Conservation (phyloP, 2,113 vertebrate species). For the Cygnus atratus region DNA sequence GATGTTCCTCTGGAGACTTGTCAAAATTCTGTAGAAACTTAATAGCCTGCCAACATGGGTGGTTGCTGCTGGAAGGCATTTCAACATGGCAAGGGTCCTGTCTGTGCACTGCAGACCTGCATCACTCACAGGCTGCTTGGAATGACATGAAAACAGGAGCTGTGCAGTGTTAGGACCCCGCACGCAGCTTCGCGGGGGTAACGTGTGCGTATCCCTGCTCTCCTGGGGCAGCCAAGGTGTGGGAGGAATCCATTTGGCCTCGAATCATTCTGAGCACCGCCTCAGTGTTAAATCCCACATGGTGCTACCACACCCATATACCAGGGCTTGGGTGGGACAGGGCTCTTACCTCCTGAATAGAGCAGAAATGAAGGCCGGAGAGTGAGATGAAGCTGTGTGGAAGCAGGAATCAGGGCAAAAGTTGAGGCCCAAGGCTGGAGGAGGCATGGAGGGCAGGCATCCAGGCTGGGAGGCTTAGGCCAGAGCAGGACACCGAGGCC, state of each 20-base stretch:
- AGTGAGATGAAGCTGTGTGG: neutral
- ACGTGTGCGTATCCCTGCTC: neutral
- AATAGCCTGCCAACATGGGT: conserved; percentile 66
- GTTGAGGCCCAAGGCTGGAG: neutral
- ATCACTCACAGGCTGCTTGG: conserved; percentile 37
- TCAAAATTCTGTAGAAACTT: conserved; percentile 61
- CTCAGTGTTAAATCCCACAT: conserved; percentile 17
- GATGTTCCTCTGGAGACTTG: conserved; percentile 59
- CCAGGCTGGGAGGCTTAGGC: neutral
- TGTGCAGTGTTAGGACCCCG: neutral
- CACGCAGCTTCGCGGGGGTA: neutral
- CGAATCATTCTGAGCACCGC: conserved; percentile 22
- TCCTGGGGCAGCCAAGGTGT: neutral
- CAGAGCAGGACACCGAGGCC: accelerated
- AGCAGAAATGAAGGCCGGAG: neutral
- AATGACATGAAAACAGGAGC: conserved; percentile 47
- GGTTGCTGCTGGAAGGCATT: conserved; percentile 60
- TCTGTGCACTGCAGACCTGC: neutral
- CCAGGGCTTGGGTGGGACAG: conserved; percentile 15
- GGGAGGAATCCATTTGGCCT: conserved; percentile 44
- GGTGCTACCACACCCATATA: neutral
- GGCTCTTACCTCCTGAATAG: neutral
- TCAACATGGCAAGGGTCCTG: conserved; percentile 45
- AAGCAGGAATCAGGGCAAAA: conserved; percentile 8
- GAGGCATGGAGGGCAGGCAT: neutral